Evolutionary conservation across 23 tunicate genomes (phyloP), one percentile per base, ranked within the genome.

Genomic region (Styela clava): DNA sequence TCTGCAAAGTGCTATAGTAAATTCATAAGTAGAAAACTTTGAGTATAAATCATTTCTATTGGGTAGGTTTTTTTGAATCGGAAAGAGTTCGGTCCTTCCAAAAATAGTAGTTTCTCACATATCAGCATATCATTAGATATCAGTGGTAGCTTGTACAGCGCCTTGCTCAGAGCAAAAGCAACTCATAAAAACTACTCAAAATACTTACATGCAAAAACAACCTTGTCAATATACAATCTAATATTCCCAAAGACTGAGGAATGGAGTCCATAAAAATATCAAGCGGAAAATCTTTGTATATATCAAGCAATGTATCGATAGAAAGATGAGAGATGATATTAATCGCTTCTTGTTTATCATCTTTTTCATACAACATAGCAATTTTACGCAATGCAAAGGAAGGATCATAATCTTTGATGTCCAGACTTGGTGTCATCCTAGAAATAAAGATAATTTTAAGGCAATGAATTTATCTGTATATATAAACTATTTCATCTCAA

Each of bases 351-450:
- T 91, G 88, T 69, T 86, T 86, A n/a, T 79, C 32, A 34, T 91
- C 87, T 32, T 86, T 91, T 74, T 91, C 97, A 68, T 91, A 91
- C 16, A 86, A 78, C 79, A 91, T 71, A 3, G 91, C 97, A 64
- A 91, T 91, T 63, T 86, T 91, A 1, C 97, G 79, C 7, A 91
- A 83, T 65, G 97, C 97, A 79, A 88, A 91, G n/a, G 93, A 89
- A 29, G 97, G 97, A 20, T 91, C 97, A 67, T 86, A 91, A 74
- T 91, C 97, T 79, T 86, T 63, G 21, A 91, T 86, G 64, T 82
- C 79, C 2, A 91, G 64, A 73, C 90, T 82, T 28, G 97, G 88
- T 3, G 85, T 83, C 79, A 76, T 76, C 33, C 97, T 91, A 35
- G 33, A 37, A 56, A 27, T 65, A 18, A 71, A n/a, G n/a, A n/a